Percentiles rank a stretch among this genome's conserved stretches.
Conservation (phyloP, 2,113 vertebrate species). For the Candoia aspera region DNA sequence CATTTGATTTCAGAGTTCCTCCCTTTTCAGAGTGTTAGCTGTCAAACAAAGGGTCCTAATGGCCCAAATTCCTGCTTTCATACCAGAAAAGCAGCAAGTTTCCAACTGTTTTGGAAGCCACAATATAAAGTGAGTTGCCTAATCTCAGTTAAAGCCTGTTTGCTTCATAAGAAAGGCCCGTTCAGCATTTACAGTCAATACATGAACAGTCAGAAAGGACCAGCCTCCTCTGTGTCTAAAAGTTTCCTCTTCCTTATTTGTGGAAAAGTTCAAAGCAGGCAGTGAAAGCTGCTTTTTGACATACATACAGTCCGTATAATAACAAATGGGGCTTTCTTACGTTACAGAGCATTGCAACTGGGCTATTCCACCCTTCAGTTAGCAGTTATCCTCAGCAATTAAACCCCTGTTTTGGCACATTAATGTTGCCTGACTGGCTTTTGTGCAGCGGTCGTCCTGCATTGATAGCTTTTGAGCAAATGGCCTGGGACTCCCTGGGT, state of each 20-base stretch:
- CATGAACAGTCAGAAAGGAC: neutral
- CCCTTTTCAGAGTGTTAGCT: neutral
- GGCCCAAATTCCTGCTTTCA: neutral
- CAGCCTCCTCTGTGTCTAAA: neutral
- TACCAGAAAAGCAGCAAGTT: neutral
- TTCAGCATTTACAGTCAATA: neutral
- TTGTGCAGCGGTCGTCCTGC: neutral
- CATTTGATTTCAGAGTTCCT: neutral
- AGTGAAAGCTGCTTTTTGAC: neutral
- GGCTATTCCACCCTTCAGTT: neutral
- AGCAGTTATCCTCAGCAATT: neutral
- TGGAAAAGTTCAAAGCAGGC: neutral
- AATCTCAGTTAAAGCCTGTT: neutral
- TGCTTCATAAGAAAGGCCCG: too few species aligned
- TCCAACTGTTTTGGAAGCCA: neutral
- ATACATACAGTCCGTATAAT: neutral
- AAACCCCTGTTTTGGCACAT: neutral
- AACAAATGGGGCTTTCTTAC: neutral
- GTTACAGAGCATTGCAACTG: neutral
- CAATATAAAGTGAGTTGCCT: neutral
- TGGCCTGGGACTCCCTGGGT: neutral
- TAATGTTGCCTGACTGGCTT: neutral
- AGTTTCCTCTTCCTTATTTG: neutral
- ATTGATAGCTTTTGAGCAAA: neutral
- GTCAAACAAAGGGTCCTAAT: neutral